Evolutionary conservation across 1,140 invertebrate genomes (phyloP).

Genomic region (Paraescarpia echinospica): DNA sequence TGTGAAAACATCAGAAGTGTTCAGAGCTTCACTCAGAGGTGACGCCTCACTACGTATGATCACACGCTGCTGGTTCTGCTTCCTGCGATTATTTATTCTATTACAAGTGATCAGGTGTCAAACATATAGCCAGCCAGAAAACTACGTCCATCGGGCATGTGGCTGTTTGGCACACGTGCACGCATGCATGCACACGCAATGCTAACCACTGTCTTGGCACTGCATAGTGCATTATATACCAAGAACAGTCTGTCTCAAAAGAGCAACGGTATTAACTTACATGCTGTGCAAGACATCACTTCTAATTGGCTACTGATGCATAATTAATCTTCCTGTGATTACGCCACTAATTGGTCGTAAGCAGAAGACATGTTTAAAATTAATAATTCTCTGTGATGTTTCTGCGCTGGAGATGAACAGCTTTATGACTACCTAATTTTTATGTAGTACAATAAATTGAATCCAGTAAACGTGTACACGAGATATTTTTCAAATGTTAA

Average conservation of each 20-base stretch:
- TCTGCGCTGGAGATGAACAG: neutral
- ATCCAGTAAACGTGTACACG: no score
- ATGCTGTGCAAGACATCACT: neutral
- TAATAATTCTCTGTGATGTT: neutral
- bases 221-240: neutral
- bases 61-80: neutral
- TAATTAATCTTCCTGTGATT: slow-evolving; percentile 1
- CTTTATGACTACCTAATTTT: neutral
- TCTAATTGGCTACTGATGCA: neutral
- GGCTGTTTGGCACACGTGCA: neutral
- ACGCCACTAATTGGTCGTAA: neutral
- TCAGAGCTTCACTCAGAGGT: neutral
- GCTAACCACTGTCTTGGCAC: neutral
- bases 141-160: neutral
- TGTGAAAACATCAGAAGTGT: neutral
- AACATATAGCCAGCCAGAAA: neutral
- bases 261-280: neutral
- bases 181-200: neutral
- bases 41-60: neutral
- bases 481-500: no score
- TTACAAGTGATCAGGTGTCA: neutral
- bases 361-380: neutral
- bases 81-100: neutral
- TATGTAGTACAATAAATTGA: neutral
- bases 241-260: neutral